phyloP scores from a whole-genome alignment of 92 coral and sea anemone genomes.

The Epizoanthus illoricatus region DNA sequence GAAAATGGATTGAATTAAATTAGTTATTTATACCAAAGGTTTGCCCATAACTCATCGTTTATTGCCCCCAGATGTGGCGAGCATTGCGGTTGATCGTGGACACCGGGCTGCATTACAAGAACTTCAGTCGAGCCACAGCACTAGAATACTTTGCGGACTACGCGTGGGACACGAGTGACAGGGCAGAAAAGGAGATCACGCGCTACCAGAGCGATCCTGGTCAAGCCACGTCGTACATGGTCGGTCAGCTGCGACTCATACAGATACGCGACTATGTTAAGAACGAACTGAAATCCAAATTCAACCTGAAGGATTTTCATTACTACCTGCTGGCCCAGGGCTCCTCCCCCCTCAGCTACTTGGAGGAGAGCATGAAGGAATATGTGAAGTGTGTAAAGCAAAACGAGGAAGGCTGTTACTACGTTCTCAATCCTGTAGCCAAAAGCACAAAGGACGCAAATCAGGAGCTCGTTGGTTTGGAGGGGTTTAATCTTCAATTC shows the following conservation, averaged over 20 bases:
- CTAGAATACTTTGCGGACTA: constrained; percentile 63
- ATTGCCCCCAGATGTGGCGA: constrained; percentile 77
- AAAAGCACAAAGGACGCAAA: background rate
- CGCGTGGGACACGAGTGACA: constrained; percentile 82
- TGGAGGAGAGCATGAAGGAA: constrained; percentile 72
- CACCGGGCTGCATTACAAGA: constrained; percentile 79
- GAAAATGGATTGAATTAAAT: background rate
- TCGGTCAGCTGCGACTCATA: constrained; percentile 78
- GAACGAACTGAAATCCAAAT: constrained; percentile 57
- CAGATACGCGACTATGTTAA: constrained; percentile 71
- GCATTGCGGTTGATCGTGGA: constrained; percentile 89
- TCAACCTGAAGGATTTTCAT: constrained; percentile 87
- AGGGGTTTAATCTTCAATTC: background rate
- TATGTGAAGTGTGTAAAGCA: constrained; percentile 72
- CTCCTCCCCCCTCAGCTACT: constrained; percentile 78
- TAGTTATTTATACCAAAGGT: background rate
- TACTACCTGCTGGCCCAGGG: constrained; percentile 81
- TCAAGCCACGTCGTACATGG: constrained; percentile 91
- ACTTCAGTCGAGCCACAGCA: constrained; percentile 64
- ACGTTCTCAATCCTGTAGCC: constrained; percentile 50
- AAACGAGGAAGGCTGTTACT: constrained; percentile 65
- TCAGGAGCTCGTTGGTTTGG: background rate
- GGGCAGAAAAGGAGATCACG: constrained; percentile 78
- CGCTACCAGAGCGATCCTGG: constrained; percentile 93
- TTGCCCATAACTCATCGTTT: background rate